Evolutionary conservation across 1,140 invertebrate species (phyloP).

Genomic region (Lordiphosa mommai): DNA sequence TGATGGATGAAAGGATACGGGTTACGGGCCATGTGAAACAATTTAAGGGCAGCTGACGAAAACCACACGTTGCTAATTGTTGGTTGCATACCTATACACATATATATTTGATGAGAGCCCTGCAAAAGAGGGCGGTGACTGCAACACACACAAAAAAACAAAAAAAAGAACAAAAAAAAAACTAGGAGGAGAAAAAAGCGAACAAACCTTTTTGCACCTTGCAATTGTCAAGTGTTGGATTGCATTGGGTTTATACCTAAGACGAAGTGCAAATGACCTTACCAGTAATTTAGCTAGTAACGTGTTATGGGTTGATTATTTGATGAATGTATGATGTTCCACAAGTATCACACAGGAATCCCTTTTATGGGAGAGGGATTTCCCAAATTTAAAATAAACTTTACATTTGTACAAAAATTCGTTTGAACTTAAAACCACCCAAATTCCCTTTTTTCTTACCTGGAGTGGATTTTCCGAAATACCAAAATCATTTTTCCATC

Average conservation of each 20-base stretch:
- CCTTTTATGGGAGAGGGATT: too few relatives aligned
- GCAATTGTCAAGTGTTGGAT: conserved; percentile 40
- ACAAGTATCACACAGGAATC: too few relatives aligned
- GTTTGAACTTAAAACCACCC: too few relatives aligned
- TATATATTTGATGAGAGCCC: conserved; percentile 36
- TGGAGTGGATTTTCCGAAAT: too few relatives aligned
- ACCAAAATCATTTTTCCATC: too few relatives aligned
- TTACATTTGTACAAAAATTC: too few relatives aligned
- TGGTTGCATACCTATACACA: conserved; percentile 23
- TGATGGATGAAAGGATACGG: conserved; percentile 38
- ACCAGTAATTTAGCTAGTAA: too few relatives aligned
- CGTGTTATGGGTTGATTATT: too few relatives aligned
- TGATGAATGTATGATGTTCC: too few relatives aligned
- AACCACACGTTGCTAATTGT: conserved; percentile 68
- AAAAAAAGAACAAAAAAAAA: background rate
- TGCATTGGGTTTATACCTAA: conserved; percentile 1
- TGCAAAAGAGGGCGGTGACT: conserved; percentile 15
- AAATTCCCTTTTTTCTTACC: too few relatives aligned
- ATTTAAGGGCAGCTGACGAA: conserved; percentile 50
- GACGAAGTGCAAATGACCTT: background rate
- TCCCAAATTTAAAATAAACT: too few relatives aligned
- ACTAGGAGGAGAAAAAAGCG: conserved; percentile 27
- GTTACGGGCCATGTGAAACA: conserved; percentile 22
- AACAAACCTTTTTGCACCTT: conserved; percentile 67
- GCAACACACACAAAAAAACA: conserved; percentile 1